Evolutionary conservation across 2,113 vertebrate genomes (phyloP), one percentile per base, ranked within the genome.

Genomic region (Eclectus roratus): DNA sequence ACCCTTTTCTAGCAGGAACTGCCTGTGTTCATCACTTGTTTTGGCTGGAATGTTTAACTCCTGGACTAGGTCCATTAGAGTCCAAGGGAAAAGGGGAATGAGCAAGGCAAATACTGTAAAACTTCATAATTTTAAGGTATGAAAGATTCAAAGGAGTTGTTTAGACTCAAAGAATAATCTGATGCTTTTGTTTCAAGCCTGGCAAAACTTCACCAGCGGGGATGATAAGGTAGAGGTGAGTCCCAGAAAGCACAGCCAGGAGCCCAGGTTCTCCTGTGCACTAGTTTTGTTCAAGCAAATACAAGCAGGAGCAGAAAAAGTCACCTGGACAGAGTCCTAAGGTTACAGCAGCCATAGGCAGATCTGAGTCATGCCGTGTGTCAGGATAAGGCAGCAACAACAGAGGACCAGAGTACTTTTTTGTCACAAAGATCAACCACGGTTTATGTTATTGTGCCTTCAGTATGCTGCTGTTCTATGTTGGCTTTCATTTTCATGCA

Each of bases 281-380:
- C 19, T 74, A 29, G 43, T 35, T 70, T 39, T 1, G 0, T 5
- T 1, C 41, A 33, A 17, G 23, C 3, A 25, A 3, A 37, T 2
- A 10, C 18, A 18, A 33, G 41, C 28, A 29, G 39, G 65, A 58
- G 78, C 72, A 39, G n/a, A 25, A 70, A 21, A n/a, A 52, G 17
- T 46, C 7, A 11, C 10, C 35, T 12, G 58, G 58, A 21, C 41
- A 24, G 24, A 4, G 76, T 20, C 28, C 31, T 1, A 17, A 41
- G 61, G 46, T 56, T 17, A 20, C 5, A 16, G 66, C 74, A 35
- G 80, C 41, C 53, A 13, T 13, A 31, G n/a, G 60, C 66, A 49
- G 72, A 12, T 31, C 55, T 31, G 61, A 31, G 12, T 23, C 43
- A 20, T 9, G 27, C 80, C 24, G 17, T 0, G 37, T 35, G 78